Conservation (phyloP, 1,140 invertebrate species). For the Sogatella furcifera region DNA sequence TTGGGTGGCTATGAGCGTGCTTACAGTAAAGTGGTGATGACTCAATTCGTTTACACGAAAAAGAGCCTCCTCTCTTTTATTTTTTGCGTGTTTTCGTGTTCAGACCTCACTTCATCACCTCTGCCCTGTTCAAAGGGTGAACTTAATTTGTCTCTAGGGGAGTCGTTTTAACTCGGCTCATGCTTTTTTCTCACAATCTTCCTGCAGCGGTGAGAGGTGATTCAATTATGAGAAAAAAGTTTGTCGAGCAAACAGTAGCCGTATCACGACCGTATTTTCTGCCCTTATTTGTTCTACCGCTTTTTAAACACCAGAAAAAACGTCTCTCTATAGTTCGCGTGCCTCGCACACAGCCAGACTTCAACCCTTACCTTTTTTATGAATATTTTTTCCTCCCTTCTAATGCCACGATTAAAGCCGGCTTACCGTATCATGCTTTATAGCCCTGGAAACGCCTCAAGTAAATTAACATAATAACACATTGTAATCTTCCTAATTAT, state of each 20-base stretch:
- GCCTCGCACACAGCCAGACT: neutral
- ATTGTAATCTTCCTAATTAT: too few relatives aligned
- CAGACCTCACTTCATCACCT: constrained; percentile 1
- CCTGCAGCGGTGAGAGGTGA: neutral
- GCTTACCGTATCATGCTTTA: too few relatives aligned
- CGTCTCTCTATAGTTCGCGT: neutral
- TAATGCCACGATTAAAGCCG: too few relatives aligned
- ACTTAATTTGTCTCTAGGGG: constrained; percentile 1
- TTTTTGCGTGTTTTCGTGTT: neutral
- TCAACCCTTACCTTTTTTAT: neutral
- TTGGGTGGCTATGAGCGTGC: too few relatives aligned
- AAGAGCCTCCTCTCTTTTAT: neutral
- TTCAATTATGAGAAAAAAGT: neutral
- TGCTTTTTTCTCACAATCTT: neutral
- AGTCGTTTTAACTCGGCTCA: neutral
- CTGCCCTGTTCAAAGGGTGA: neutral
- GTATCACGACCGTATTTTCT: neutral
- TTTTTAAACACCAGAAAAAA: neutral
- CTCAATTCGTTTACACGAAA: too few relatives aligned
- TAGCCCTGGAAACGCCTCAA: too few relatives aligned
- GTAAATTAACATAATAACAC: too few relatives aligned
- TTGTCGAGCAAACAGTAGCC: neutral
- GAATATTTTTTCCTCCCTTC: neutral
- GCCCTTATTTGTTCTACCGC: neutral
- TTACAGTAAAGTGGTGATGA: too few relatives aligned